A percentile compares a stretch with the other conserved stretches of the same genome.
phyloP scores from a whole-genome alignment of 2,113 vertebrate genomes.

The Piprites chloris region DNA sequence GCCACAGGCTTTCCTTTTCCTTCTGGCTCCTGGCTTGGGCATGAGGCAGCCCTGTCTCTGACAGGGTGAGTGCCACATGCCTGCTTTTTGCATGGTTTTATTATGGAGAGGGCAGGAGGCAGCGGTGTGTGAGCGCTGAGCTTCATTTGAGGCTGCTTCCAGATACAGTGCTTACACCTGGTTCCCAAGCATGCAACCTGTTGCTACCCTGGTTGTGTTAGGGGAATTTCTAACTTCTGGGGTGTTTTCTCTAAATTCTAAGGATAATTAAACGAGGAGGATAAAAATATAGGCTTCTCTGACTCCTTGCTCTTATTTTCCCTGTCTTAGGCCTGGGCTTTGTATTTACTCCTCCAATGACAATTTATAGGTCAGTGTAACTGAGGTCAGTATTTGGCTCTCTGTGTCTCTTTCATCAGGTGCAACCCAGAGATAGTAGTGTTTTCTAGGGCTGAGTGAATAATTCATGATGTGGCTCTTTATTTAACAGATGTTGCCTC shows the following conservation, averaged over 20 bases:
- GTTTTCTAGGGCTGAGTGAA: background rate
- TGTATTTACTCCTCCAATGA: background rate
- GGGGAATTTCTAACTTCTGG: background rate
- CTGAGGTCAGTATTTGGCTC: background rate
- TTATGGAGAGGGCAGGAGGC: background rate
- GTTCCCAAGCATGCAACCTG: background rate
- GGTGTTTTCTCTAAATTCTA: background rate
- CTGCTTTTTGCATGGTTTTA: fast-evolving
- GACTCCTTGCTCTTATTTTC: background rate
- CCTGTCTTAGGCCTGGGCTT: background rate
- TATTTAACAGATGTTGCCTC: conserved; percentile 15
- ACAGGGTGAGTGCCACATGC: fast-evolving
- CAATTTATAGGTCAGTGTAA: background rate
- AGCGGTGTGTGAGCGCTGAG: fast-evolving
- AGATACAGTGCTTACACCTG: fast-evolving
- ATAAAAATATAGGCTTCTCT: background rate
- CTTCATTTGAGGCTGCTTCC: background rate
- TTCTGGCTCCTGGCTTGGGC: background rate
- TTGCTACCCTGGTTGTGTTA: background rate
- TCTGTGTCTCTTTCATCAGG: background rate
- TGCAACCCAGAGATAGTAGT: background rate
- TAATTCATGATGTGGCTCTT: conserved; percentile 13
- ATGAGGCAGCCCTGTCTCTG: fast-evolving
- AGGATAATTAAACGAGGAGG: background rate
- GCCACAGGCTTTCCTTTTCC: background rate